Evolutionary conservation across 2,797 vertebrate genomes (phyloP).

Genomic region (Acanthurus leucopareius): DNA sequence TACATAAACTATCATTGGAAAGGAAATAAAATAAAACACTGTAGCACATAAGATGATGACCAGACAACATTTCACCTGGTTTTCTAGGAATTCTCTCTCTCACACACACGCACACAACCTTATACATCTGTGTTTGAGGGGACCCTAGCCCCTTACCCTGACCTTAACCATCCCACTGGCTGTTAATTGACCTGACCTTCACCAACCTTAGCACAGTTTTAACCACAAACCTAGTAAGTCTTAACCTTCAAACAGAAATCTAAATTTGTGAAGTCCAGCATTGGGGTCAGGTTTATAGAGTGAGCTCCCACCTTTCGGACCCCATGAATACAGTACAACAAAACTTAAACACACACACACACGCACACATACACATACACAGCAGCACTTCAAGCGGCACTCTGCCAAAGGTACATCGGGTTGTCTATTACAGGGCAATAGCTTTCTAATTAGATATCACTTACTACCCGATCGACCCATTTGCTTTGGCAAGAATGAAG

Average conservation of each 20-base stretch:
- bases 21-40: conserved; percentile 25
- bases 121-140: not conserved
- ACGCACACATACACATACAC: not conserved
- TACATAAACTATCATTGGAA: not conserved
- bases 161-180: too few relatives aligned
- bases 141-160: too few relatives aligned
- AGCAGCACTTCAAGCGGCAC: conserved; percentile 42
- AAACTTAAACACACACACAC: not conserved
- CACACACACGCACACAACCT: not conserved
- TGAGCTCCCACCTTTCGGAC: too few relatives aligned
- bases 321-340: too few relatives aligned
- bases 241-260: too few relatives aligned
- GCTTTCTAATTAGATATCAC: conserved; percentile 71
- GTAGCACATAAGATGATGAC: conserved; percentile 5
- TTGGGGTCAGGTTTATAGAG: too few relatives aligned
- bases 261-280: too few relatives aligned
- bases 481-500: conserved; percentile 59
- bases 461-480: conserved; percentile 61
- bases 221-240: too few relatives aligned
- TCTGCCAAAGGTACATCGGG: conserved; percentile 54
- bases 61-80: conserved; percentile 42
- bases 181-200: too few relatives aligned
- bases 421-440: conserved; percentile 67
- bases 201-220: too few relatives aligned
- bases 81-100: not conserved